A percentile compares a stretch with the other conserved stretches of the same genome.
Evolutionary conservation across 2,888 invertebrate genomes (phyloP).

Genomic region (Heliconius sara): DNA sequence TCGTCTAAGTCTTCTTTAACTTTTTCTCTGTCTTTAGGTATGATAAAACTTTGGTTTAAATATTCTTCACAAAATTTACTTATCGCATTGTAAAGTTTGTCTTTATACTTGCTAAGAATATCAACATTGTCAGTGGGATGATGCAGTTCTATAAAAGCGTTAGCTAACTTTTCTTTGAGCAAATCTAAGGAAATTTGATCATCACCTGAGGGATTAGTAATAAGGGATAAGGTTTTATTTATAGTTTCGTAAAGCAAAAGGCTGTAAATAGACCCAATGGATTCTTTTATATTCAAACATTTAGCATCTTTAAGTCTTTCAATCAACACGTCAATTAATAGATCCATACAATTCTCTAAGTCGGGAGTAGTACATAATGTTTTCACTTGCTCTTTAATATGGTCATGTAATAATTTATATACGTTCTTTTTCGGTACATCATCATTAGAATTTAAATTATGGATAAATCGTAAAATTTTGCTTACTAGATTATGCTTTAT

Average conservation of each 20-base stretch:
- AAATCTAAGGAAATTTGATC: slow-evolving; percentile 59
- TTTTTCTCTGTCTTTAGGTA: slow-evolving; percentile 53
- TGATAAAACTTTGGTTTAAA: slow-evolving; percentile 54
- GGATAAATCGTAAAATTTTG: not conserved
- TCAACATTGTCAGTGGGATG: slow-evolving; percentile 53
- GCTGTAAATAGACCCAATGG: slow-evolving; percentile 52
- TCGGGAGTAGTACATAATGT: slow-evolving; percentile 49
- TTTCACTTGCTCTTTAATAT: slow-evolving; percentile 20
- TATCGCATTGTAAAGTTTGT: slow-evolving; percentile 58
- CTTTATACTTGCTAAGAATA: slow-evolving; percentile 52
- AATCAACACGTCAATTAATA: slow-evolving; percentile 53
- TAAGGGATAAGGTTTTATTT: slow-evolving; percentile 56
- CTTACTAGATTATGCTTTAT: slow-evolving; percentile 4
- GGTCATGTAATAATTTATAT: slow-evolving; percentile 2
- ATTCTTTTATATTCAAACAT: slow-evolving; percentile 50
- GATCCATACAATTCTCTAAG: slow-evolving; percentile 47
- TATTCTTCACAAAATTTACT: slow-evolving; percentile 61
- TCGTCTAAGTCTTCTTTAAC: slow-evolving; percentile 58
- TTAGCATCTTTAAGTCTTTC: slow-evolving; percentile 53
- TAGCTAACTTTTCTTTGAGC: slow-evolving; percentile 64
- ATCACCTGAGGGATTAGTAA: slow-evolving; percentile 50
- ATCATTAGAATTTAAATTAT: slow-evolving; percentile 1
- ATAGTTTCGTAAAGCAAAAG: slow-evolving; percentile 59
- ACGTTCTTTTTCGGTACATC: not conserved
- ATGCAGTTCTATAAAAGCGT: slow-evolving; percentile 65